phyloP scores from a whole-genome alignment of 2,888 invertebrate species.

The Labia minor region DNA sequence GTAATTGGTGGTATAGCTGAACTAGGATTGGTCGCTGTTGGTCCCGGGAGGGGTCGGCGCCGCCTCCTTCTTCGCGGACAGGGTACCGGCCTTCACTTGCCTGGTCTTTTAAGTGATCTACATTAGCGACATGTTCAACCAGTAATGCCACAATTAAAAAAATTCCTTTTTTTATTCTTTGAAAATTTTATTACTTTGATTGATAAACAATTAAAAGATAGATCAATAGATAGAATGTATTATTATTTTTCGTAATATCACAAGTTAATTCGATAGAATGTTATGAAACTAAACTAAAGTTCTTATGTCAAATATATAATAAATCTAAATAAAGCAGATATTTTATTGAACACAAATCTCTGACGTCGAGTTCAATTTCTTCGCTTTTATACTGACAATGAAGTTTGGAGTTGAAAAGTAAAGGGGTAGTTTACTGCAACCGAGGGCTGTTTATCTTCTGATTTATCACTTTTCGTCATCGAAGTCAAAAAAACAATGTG shows the following conservation, averaged over 20 bases:
- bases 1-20: constrained; percentile 58
- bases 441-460: constrained; percentile 22
- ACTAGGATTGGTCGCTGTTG: not conserved
- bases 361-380: constrained; percentile 8
- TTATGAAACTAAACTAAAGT: not conserved
- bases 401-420: constrained; percentile 16
- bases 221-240: too few relatives aligned
- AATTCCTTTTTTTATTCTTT: too few relatives aligned
- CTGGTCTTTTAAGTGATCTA: not conserved
- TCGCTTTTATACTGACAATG: constrained; percentile 17
- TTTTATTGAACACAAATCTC: constrained; percentile 13
- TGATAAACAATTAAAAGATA: too few relatives aligned
- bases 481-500: constrained; percentile 37
- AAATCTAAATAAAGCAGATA: constrained; percentile 8
- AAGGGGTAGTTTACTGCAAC: not conserved
- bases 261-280: not conserved
- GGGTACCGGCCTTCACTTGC: not conserved
- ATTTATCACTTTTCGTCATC: constrained; percentile 26
- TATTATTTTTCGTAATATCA: not conserved
- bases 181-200: too few relatives aligned
- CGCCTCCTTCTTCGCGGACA: constrained; percentile 15
- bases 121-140: too few relatives aligned
- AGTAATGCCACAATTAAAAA: too few relatives aligned
- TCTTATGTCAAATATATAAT: not conserved
- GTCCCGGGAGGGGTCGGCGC: not conserved